Base-by-base conservation (phyloP, 2,888 invertebrate genomes). In the Apamea crenata region DNA sequence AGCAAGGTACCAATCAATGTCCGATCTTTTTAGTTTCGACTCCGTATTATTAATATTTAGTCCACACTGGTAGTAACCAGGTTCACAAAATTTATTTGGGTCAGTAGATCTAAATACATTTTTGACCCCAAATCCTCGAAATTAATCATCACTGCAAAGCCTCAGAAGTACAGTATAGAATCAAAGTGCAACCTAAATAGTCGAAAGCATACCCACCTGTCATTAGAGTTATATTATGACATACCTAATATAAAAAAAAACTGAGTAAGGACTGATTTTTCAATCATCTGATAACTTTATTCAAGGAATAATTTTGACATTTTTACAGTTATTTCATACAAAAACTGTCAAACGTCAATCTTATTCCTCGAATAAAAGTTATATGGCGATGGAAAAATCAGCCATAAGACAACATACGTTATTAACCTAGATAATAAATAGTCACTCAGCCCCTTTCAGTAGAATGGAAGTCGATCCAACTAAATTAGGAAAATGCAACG, bases 401-500 rank as follows among this genome's bases (percentile, higher is more conserved):
- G 36, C 36, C 36, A 10, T 47, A 47, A 25, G 21, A 47, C 21
- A 63, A 25, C 14, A 63, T 47, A 44, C 21, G 66, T 69, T 7
- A 47, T 63, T 56, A 14, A 29, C 7, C 14, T 32, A 1, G 59
- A 7, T 40, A 44, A 25, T 32, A 44, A 29, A 21, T n/a, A 65
- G 16, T 71, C 40, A 61, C 40, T 61, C 12, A 36, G 21, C 36
- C 25, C 36, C n/a, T 3, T 7, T 21, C n/a, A 32, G 63, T 68
- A 68, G 4, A 63, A 32, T 74, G 3, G 18, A 47, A 70, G 36
- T 29, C 36, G 2, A 73, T 29, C 63, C 32, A 83, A 59, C 21
- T 36, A 61, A 66, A 2, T 69, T 53, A 59, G 6, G 16, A 70
- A 80, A 82, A 74, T 32, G 40, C 56, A 59, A 71, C 25, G n/a